Conservation (phyloP, 92 coral and sea anemone genomes). For the Isaurus tuberculatus region DNA sequence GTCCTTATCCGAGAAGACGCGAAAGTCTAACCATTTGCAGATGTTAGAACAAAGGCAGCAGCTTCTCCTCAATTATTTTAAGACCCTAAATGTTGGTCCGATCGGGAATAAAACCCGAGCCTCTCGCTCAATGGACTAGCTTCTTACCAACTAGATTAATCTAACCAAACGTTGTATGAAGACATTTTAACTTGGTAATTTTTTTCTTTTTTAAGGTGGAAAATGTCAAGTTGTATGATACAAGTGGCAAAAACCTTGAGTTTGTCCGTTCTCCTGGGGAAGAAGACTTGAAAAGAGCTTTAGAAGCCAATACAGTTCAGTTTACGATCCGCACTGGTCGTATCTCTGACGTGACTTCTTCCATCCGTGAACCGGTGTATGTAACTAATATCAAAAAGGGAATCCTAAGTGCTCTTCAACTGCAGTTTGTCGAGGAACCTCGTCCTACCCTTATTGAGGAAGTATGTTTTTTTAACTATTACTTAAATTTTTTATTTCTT, state of each 20-base stretch:
- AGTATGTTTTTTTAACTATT: conserved; percentile 9
- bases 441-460: conserved; percentile 53
- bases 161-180: too few species aligned
- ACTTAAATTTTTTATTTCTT: too few species aligned
- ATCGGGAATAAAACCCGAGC: too few species aligned
- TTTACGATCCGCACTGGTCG: conserved; percentile 57
- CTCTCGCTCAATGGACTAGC: too few species aligned
- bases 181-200: too few species aligned
- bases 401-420: conserved; percentile 76
- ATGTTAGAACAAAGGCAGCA: too few species aligned
- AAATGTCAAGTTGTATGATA: conserved; percentile 60
- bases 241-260: conserved; percentile 27
- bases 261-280: conserved; percentile 58
- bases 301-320: conserved; percentile 44
- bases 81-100: too few species aligned
- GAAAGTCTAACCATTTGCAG: too few species aligned
- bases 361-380: conserved; percentile 51
- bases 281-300: conserved; percentile 48
- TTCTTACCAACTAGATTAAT: too few species aligned
- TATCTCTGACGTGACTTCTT: conserved; percentile 32
- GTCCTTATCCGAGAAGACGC: too few species aligned
- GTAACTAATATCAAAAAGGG: conserved; percentile 73
- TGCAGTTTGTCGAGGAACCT: conserved; percentile 60
- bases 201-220: conserved; percentile 43
- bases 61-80: too few species aligned